Evolutionary conservation across 23 tunicate species (phyloP).

Genomic region (Halocynthia aurantium): DNA sequence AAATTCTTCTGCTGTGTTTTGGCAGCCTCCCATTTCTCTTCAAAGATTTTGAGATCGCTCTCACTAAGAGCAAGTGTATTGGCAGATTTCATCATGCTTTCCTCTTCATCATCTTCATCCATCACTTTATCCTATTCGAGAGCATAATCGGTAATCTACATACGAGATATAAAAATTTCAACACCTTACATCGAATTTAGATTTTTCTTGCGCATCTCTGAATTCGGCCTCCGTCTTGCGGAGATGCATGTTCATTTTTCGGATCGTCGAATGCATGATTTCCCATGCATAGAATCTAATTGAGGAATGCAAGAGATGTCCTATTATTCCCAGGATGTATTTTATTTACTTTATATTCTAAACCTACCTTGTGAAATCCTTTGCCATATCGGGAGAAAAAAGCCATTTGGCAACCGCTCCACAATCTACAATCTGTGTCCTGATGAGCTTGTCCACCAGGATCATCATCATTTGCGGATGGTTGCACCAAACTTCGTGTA

Average conservation of each 20-base stretch:
- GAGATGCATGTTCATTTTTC: slow-evolving; percentile 91
- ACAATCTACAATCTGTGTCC: slow-evolving; percentile 94
- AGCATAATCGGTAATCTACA: background rate
- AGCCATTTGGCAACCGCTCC: slow-evolving; percentile 92
- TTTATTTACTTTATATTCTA: too few relatives aligned
- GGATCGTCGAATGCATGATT: slow-evolving; percentile 93
- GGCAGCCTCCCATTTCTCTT: slow-evolving; percentile 75
- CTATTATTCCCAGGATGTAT: too few relatives aligned
- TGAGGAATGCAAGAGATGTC: too few relatives aligned
- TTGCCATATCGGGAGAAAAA: slow-evolving; percentile 91
- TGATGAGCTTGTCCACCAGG: slow-evolving; percentile 90
- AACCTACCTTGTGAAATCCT: slow-evolving; percentile 52
- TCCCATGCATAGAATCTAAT: slow-evolving; percentile 74
- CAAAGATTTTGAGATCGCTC: slow-evolving; percentile 55
- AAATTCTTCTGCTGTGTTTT: slow-evolving; percentile 92
- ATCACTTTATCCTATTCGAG: slow-evolving; percentile 9
- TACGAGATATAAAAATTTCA: background rate
- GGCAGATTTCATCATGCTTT: slow-evolving; percentile 38
- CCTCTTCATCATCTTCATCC: slow-evolving; percentile 53
- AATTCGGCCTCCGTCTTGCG: slow-evolving; percentile 40
- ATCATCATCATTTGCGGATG: slow-evolving; percentile 96
- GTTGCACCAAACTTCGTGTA: slow-evolving; percentile 69
- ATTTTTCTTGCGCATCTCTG: slow-evolving; percentile 44
- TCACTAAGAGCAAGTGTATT: slow-evolving; percentile 74
- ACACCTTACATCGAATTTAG: slow-evolving; percentile 2